phyloP scores from a whole-genome alignment of 1,140 invertebrate species.

The Hycleus phaleratus region DNA sequence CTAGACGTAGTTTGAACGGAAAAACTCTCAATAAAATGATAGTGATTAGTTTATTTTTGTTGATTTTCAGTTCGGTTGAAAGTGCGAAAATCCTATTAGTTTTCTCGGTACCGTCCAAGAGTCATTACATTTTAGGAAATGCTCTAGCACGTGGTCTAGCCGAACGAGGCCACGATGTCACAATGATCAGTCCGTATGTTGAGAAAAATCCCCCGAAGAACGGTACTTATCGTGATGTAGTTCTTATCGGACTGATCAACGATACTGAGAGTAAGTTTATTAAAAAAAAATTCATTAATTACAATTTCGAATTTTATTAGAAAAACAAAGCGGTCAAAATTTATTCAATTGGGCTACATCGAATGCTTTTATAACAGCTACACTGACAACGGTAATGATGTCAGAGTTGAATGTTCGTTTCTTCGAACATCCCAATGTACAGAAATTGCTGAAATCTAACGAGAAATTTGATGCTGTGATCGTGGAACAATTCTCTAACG shows the following conservation, averaged over 20 bases:
- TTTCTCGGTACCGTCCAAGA: conserved; percentile 59
- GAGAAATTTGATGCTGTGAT: conserved; percentile 45
- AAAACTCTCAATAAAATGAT: background rate
- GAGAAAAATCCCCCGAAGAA: conserved; percentile 39
- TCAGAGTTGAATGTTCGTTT: background rate
- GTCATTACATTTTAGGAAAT: conserved; percentile 60
- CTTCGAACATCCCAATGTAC: conserved; percentile 16
- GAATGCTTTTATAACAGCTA: background rate
- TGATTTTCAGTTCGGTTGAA: background rate
- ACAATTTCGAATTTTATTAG: background rate
- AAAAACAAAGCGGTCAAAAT: background rate
- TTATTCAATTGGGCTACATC: conserved; percentile 3
- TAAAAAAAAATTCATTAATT: background rate
- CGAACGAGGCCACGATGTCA: conserved; percentile 57
- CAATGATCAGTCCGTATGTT: conserved; percentile 58
- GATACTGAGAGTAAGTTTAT: background rate
- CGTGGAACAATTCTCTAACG: conserved; percentile 42
- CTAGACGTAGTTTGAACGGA: too few relatives aligned
- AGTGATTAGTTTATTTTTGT: background rate
- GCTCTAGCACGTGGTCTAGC: conserved; percentile 55
- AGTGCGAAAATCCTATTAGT: conserved; percentile 50
- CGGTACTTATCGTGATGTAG: conserved; percentile 16
- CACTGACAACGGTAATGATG: background rate
- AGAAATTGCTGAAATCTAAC: conserved; percentile 21
- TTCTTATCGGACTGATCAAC: background rate